phyloP scores from a whole-genome alignment of 2,797 vertebrate genomes.

The Remorina albescens region DNA sequence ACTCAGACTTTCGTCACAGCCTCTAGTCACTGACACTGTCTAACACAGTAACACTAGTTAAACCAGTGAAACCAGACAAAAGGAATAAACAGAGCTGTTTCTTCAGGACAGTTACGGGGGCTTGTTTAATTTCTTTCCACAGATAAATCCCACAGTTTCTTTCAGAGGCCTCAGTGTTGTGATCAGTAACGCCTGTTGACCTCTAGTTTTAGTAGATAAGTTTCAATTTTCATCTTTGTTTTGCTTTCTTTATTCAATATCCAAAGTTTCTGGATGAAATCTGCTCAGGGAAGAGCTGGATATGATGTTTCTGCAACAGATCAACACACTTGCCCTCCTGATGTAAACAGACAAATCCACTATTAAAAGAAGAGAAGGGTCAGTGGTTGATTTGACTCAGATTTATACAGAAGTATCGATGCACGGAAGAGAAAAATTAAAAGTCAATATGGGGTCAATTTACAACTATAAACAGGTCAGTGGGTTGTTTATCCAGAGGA shows the following conservation, averaged over 20 bases:
- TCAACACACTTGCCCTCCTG: neutral
- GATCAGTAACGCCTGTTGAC: neutral
- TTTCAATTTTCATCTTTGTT: neutral
- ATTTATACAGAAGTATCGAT: neutral
- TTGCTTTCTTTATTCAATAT: neutral
- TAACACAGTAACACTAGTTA: neutral
- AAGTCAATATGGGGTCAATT: neutral
- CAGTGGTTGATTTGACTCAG: neutral
- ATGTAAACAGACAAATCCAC: neutral
- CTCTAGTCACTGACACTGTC: neutral
- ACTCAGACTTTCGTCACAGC: neutral
- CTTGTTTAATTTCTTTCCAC: neutral
- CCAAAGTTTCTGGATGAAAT: constrained; percentile 1
- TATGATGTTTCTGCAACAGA: neutral
- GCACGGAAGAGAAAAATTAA: neutral
- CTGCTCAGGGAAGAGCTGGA: neutral
- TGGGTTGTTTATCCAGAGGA: neutral
- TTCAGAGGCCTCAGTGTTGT: neutral
- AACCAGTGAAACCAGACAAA: neutral
- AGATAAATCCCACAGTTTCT: constrained; percentile 8
- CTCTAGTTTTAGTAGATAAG: constrained; percentile 4
- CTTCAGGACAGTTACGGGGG: neutral
- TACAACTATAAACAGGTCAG: neutral
- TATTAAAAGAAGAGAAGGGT: neutral
- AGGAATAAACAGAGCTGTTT: neutral